Base-by-base conservation (phyloP, 2,113 vertebrate genomes). In the Oryzias melastigma region DNA sequence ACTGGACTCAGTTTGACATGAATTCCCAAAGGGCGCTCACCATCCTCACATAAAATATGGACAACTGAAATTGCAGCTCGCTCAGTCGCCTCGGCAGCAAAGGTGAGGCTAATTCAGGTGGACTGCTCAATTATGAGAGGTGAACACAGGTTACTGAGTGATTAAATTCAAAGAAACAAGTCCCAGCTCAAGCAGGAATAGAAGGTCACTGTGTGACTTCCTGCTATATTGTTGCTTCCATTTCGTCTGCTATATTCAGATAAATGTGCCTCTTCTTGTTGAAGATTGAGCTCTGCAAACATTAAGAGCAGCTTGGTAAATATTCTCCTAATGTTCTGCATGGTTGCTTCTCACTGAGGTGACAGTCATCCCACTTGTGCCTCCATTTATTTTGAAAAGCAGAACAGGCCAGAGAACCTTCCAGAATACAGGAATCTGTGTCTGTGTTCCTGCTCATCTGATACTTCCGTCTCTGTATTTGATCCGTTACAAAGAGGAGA, bases 61-160 rank as follows among this genome's bases (percentile, higher is more conserved):
- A 73, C 67, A 12, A 35, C 2, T 35, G 35, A 35, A 35, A 35
- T 12, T 35, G 35, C 3, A 44, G 43, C 42, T 44, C 4, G 10
- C 1, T 17, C 16, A 17, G 43, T 44, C 43, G 17, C 86, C 88
- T 78, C 58, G 70, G 82, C 74, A 83, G 81, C 87, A 85, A 48
- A 69, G 72, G 54, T 87, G 90, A 92, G 66, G 71, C 62, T 89
- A 89, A 92, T 84, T 69, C 78, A 57, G 69, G 76, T 57, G 64
- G 87, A 88, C 82, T 87, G 82, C 80, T 86, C 73, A 82, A 85
- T 91, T 91, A 92, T 85, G 78, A 83, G 79, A 80, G 89, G 77
- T 77, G 82, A 88, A 77, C 77, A 64, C 19, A 69, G 85, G 85
- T 90, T 81, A 73, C 77, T 57, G 64, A 75, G 65, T 81, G 85